Percentiles rank a stretch among this genome's conserved stretches.
These are phyloP conservation scores for Callorhinus ursinus DNA, from an alignment of 2,113 vertebrate genomes.

Conservation along the genomic window DNA sequence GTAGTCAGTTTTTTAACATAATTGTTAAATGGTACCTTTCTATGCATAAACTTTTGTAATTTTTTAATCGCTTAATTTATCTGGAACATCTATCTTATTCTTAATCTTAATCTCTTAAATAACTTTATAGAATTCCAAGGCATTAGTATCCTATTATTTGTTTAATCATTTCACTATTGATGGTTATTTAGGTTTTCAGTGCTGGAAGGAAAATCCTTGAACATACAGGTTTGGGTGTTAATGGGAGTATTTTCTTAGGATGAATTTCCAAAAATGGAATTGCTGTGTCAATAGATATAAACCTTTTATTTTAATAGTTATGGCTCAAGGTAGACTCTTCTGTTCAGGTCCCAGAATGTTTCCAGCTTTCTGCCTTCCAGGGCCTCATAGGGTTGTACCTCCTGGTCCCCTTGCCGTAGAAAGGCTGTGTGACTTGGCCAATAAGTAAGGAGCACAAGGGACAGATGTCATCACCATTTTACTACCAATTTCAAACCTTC, in stretches of 20 bases:
- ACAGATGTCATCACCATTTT: neutral
- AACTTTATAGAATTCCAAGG: neutral
- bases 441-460: neutral
- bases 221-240: neutral
- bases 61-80: conserved; percentile 31
- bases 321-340: neutral
- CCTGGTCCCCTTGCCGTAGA: neutral
- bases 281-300: neutral
- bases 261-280: neutral
- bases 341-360: neutral
- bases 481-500: neutral
- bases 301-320: conserved; percentile 23
- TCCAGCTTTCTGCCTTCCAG: neutral
- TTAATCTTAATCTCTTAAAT: neutral
- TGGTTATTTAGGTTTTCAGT: neutral
- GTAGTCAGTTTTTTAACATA: neutral
- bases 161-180: neutral
- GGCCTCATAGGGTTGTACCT: neutral
- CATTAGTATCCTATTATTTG: neutral
- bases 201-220: neutral
- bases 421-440: neutral
- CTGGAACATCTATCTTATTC: neutral
- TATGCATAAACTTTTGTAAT: neutral
- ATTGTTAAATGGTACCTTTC: neutral
- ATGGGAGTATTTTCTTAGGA: conserved; percentile 11